Percentiles rank a stretch among this genome's conserved stretches.
These are phyloP conservation scores for Coracias cyanogaster DNA, from an alignment of 2,797 vertebrate genomes.

Conservation along the genomic window DNA sequence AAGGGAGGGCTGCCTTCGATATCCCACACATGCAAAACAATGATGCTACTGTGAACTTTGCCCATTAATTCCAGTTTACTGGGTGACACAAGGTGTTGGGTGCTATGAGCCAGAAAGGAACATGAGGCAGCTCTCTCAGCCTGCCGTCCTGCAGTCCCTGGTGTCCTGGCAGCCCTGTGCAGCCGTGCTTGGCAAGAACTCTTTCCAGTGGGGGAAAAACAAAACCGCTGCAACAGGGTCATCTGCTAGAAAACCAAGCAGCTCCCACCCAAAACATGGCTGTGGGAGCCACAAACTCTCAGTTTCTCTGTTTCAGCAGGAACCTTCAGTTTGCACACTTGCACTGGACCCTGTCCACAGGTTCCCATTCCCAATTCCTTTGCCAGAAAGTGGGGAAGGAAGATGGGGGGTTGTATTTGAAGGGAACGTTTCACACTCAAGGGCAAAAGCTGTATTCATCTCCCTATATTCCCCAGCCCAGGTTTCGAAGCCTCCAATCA, in stretches of 20 bases:
- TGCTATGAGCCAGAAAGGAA: slow-evolving; percentile 50
- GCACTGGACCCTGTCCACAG: background rate
- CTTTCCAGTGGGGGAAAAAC: background rate
- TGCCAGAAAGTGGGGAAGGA: background rate
- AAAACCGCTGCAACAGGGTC: background rate
- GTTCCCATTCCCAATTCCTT: background rate
- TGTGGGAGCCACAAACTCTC: background rate
- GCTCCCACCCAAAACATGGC: background rate
- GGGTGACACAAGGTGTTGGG: slow-evolving; percentile 54
- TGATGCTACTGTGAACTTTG: slow-evolving; percentile 37
- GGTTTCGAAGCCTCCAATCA: background rate
- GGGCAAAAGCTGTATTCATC: background rate
- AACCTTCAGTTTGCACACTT: background rate
- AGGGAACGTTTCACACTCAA: background rate
- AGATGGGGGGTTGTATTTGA: background rate
- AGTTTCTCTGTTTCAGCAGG: background rate
- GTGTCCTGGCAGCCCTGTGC: background rate
- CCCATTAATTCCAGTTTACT: slow-evolving; percentile 6
- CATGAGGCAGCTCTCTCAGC: background rate
- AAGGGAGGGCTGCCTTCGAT: slow-evolving; percentile 1
- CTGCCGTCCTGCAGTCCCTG: background rate
- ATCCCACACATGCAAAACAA: slow-evolving; percentile 29
- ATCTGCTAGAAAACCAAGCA: background rate
- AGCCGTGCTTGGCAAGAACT: fast-evolving
- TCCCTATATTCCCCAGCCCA: background rate